Evolutionary conservation across 2,888 invertebrate genomes (phyloP).

Genomic region (Zygogramma bicolorata): DNA sequence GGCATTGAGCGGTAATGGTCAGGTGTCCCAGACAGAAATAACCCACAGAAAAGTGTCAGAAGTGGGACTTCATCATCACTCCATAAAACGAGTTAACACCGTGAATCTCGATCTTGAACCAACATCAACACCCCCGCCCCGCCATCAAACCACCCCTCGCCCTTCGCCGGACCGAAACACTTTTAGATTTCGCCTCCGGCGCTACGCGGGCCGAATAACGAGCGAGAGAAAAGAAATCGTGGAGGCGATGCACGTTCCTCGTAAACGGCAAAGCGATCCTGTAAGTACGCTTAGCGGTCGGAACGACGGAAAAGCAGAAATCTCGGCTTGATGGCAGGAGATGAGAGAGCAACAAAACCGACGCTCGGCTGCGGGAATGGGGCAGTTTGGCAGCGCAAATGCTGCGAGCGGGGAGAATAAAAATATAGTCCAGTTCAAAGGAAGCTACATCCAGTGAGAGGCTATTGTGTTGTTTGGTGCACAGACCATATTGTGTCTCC

Average conservation of each 20-base stretch:
- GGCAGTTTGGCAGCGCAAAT: background rate
- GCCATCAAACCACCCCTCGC: background rate
- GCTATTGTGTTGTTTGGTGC: no score
- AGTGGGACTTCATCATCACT: no score
- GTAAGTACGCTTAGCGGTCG: constrained; percentile 27
- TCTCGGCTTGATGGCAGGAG: constrained; percentile 22
- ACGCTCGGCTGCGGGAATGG: background rate
- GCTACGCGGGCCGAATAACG: background rate
- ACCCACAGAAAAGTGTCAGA: no score
- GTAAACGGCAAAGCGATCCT: constrained; percentile 23
- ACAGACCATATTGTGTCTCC: no score
- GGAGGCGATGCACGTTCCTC: constrained; percentile 27
- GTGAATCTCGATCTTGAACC: background rate
- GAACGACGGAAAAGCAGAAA: constrained; percentile 40
- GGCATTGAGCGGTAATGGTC: no score
- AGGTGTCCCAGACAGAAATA: no score
- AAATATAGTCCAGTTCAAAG: background rate
- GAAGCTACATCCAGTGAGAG: background rate
- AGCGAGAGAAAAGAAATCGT: constrained; percentile 16
- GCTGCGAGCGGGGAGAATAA: background rate
- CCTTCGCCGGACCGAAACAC: constrained; percentile 1
- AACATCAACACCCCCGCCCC: background rate
- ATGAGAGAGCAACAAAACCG: background rate
- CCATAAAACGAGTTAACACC: no score
- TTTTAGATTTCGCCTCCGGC: background rate